Evolutionary conservation across 2,797 vertebrate species (phyloP).

Genomic region (Ataeniobius toweri): DNA sequence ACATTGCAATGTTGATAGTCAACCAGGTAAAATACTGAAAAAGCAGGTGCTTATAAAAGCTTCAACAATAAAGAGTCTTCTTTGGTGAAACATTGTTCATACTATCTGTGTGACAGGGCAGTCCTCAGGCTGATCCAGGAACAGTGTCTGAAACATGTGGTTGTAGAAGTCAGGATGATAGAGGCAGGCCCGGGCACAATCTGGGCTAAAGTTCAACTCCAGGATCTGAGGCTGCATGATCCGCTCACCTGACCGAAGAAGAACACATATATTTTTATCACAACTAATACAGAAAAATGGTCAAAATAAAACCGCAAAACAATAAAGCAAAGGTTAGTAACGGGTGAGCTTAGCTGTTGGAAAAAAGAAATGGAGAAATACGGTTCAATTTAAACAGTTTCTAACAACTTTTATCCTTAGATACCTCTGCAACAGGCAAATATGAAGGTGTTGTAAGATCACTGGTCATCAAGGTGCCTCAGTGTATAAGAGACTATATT

Average conservation of each 20-base stretch:
- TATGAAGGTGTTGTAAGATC: too few relatives aligned
- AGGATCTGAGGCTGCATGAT: slow-evolving; percentile 92
- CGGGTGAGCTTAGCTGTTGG: neutral
- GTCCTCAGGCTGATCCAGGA: slow-evolving; percentile 83
- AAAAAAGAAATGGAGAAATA: neutral
- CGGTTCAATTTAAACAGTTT: too few relatives aligned
- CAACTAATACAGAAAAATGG: neutral
- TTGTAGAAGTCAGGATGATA: slow-evolving; percentile 94
- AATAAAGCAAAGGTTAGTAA: neutral
- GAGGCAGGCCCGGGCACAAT: slow-evolving; percentile 90
- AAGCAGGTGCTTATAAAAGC: neutral
- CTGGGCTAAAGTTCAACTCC: slow-evolving; percentile 94
- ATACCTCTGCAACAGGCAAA: too few relatives aligned
- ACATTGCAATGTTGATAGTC: neutral
- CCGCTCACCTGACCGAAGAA: slow-evolving; percentile 76
- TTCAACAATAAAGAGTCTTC: neutral
- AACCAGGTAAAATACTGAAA: neutral
- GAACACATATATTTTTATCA: neutral
- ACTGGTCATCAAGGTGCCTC: neutral
- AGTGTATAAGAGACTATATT: neutral
- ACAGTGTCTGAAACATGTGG: slow-evolving; percentile 91
- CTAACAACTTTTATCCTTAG: too few relatives aligned
- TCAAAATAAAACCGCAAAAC: neutral
- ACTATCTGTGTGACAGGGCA: slow-evolving; percentile 83
- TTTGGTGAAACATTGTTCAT: neutral